Conservation (phyloP, 2,888 invertebrate species). For the Agriotes lineatus region DNA sequence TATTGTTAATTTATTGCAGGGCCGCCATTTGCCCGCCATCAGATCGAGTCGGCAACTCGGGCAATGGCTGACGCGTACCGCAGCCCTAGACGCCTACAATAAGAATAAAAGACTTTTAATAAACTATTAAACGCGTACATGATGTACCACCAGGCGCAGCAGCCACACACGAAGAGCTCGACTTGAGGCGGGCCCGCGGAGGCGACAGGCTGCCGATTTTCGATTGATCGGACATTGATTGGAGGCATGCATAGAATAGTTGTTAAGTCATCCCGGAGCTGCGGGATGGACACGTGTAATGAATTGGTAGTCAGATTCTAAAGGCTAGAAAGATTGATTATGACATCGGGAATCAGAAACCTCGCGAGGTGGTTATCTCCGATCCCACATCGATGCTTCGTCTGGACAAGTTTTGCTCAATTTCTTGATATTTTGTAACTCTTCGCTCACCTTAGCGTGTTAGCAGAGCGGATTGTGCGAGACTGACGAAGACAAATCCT, state of each 20-base stretch:
- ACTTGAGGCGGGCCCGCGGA: slow-evolving; percentile 27
- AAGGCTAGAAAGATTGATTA: slow-evolving; percentile 33
- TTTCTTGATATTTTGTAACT: too few species aligned
- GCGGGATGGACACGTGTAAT: slow-evolving; percentile 21
- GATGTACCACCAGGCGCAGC: slow-evolving; percentile 31
- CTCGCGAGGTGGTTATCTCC: slow-evolving; percentile 4
- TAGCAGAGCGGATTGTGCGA: too few species aligned
- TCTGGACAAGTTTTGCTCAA: too few species aligned
- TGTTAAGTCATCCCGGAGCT: slow-evolving; percentile 28
- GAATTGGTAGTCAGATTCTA: slow-evolving; percentile 26
- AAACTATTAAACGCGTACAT: slow-evolving; percentile 38
- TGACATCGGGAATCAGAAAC: slow-evolving; percentile 24
- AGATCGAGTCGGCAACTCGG: slow-evolving; percentile 12
- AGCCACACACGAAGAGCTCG: slow-evolving; percentile 41
- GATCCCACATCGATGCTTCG: background rate
- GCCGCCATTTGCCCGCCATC: slow-evolving; percentile 28
- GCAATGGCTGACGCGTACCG: slow-evolving; percentile 27
- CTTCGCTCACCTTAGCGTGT: too few species aligned
- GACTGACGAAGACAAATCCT: too few species aligned
- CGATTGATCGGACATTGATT: slow-evolving; percentile 39
- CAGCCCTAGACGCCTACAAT: slow-evolving; percentile 26
- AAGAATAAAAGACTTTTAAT: slow-evolving; percentile 36
- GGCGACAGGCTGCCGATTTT: slow-evolving; percentile 42
- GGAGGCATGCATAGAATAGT: slow-evolving; percentile 25
- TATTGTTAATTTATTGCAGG: slow-evolving; percentile 28